Percentiles rank a stretch among this genome's conserved stretches.
phyloP scores from a whole-genome alignment of 2,797 vertebrate species.

The Sebastes steindachneri region DNA sequence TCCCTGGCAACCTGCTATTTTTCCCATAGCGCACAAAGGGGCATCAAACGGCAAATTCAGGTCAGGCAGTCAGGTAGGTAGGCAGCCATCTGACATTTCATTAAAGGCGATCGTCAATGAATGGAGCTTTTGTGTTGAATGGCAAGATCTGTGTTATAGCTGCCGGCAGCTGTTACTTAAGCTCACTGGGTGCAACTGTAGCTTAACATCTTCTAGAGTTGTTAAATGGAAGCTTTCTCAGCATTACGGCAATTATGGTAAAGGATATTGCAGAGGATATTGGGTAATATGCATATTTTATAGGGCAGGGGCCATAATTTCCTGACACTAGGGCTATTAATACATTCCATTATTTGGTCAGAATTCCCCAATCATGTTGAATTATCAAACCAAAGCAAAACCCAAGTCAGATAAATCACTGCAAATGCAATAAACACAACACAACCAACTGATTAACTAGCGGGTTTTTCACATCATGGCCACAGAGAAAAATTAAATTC shows the following conservation, averaged over 20 bases:
- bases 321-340: neutral
- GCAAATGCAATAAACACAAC: neutral
- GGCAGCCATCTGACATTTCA: slow-evolving; percentile 49
- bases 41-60: slow-evolving; percentile 52
- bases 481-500: neutral
- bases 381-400: neutral
- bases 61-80: slow-evolving; percentile 37
- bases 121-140: slow-evolving; percentile 33
- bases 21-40: slow-evolving; percentile 29
- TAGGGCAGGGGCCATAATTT: neutral
- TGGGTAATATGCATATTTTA: neutral
- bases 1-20: slow-evolving; percentile 29
- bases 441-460: neutral
- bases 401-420: neutral
- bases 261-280: neutral
- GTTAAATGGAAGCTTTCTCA: neutral
- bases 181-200: neutral
- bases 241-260: neutral
- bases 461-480: neutral
- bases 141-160: slow-evolving; percentile 22
- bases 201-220: neutral
- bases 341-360: neutral
- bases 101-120: slow-evolving; percentile 46
- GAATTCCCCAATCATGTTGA: neutral
- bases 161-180: slow-evolving; percentile 9